phyloP scores from a whole-genome alignment of 2,797 vertebrate genomes.

The Monodelphis domestica region DNA sequence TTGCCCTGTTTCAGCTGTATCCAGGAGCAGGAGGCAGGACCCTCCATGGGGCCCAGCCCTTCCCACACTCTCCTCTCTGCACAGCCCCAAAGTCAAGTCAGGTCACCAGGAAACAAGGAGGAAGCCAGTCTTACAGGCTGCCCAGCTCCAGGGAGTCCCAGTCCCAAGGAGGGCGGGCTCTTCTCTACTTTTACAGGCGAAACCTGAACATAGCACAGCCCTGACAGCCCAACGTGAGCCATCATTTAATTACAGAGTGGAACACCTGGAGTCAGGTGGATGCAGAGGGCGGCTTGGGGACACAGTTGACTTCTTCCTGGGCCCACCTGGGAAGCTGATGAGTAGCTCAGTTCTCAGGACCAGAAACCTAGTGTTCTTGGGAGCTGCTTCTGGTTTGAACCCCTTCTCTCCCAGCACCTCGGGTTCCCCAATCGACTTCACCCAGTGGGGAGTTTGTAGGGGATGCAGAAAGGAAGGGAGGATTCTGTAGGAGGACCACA shows the following conservation, averaged over 20 bases:
- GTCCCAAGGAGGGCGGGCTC: not conserved
- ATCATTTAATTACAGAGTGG: conserved; percentile 34
- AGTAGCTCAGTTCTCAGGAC: not conserved
- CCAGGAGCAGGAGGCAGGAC: not conserved
- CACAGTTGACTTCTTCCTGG: fast-evolving
- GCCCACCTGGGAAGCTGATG: not conserved
- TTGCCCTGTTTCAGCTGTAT: not conserved
- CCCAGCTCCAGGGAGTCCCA: not conserved
- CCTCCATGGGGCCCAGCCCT: not conserved
- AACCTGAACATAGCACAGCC: not conserved
- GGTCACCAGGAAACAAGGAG: not conserved
- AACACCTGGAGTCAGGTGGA: conserved; percentile 19
- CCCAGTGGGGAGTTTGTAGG: too few species aligned
- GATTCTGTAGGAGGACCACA: not conserved
- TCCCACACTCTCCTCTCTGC: not conserved
- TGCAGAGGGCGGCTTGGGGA: fast-evolving
- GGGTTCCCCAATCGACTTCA: not conserved
- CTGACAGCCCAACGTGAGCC: conserved; percentile 67
- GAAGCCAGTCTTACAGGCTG: not conserved
- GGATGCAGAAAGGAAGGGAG: not conserved
- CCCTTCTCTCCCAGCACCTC: not conserved
- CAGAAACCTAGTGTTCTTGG: fast-evolving
- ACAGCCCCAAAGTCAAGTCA: not conserved
- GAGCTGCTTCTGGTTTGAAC: not conserved
- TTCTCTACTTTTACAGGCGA: not conserved